Base-by-base conservation (phyloP, 2,113 vertebrate genomes). In the Thryonomys swinderianus region DNA sequence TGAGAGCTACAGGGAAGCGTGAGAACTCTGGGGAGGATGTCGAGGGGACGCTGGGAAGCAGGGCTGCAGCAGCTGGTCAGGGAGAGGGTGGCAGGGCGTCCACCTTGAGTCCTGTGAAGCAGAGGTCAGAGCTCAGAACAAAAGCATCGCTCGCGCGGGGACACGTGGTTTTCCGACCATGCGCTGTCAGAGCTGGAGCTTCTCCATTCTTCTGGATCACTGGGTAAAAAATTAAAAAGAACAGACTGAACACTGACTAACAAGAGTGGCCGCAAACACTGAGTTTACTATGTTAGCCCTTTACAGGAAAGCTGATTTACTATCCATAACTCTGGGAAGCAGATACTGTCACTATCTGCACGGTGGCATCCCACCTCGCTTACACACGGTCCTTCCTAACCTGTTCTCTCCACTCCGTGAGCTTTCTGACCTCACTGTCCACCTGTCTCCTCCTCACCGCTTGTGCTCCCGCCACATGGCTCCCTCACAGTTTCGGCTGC, bases 81-180 rank as follows among this genome's bases (percentile, higher is more conserved):
- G 1, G 14, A 34, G 42, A 45, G 57, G 25, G 34, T 25, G 16
- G 27, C 7, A 0, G 21, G 1, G 18, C 7, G 7, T 51, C 42
- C 21, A 64, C 27, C 42, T 37, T 9, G 6, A 2, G 34, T 27
- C 4, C 20, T 62, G 0, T 51, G 86, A 80, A 93, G 37, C 45
- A 88, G 74, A 61, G 37, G 23, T 79, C 74, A 30, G 7, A 13
- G 76, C 85, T 90, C 40, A 61, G 27, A 67, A 78, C 34, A 57
- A 82, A 88, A 73, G 0, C n/a, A 27, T 4, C 11, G 12, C 42
- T 3, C 10, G 3, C 14, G 20, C 27, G 10, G 7, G 74, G 74
- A 69, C 16, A 85, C 62, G 34, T 1, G 8, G 51, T 8, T 37
- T 92, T 78, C 12, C 62, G 32, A 71, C 6, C 16, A 69, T 18